Evolutionary conservation across 2,888 invertebrate species (phyloP), one percentile per base, ranked within the genome.

Genomic region (Mesopsocus fuscifrons): DNA sequence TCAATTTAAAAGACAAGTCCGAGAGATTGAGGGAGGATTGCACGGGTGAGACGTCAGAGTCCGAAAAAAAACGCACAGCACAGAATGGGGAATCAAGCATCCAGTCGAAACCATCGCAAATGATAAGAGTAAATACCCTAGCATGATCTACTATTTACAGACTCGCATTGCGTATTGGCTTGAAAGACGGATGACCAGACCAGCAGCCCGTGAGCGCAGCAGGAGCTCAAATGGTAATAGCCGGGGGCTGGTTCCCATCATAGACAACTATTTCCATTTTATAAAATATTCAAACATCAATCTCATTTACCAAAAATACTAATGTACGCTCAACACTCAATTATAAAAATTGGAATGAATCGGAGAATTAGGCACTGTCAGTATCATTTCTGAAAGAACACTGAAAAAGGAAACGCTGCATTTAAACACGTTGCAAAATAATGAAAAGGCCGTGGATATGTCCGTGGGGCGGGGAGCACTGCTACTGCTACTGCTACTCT

Each of bases 221-320:
- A n/a, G n/a, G n/a, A n/a, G n/a, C n/a, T n/a, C n/a, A n/a, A n/a
- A n/a, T n/a, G 26, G 26, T 26, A 9, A 26, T 26, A 26, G 26
- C 8, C 26, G 11, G 26, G 26, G 26, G 26, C 26, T 6, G 26
- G 26, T n/a, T n/a, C n/a, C n/a, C n/a, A n/a, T n/a, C n/a, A n/a
- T n/a, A n/a, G n/a, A 18, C 21, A 38, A 38, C 38, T 38, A 38
- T 38, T 38, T 38, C 17, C 20, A 20, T 20, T 26, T 38, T 20
- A 38, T 38, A 38, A 38, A 38, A 38, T 38, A 38, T 38, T 38
- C 38, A 38, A 38, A 38, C 18, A 20, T 38, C 20, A 38, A 38
- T 38, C 38, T 38, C 21, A 21, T 38, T 34, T 38, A 38, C 38
- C 38, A 38, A 38, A 38, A 38, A 38, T 38, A 38, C 26, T 26